Evolutionary conservation across 2,113 vertebrate species (phyloP), one percentile per base, ranked within the genome.

Genomic region (Hydrochoerus hydrochaeris): DNA sequence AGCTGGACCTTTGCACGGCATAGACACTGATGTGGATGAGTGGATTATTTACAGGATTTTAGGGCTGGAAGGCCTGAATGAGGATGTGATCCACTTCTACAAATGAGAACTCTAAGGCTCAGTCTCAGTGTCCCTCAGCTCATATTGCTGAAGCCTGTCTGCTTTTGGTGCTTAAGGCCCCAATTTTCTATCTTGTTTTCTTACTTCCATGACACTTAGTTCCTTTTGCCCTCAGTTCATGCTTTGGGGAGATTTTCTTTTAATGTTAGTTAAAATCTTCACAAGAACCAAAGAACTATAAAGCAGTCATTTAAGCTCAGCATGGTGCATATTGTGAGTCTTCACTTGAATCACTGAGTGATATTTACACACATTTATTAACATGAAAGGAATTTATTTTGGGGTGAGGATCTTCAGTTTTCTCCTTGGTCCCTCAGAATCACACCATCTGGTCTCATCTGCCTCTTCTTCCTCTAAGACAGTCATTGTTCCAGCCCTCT

Each of bases 271-370:
- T 84, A 77, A 88, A 95, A 82, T 58, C 30, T 73, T 16, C 7
- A 13, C 5, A 65, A 95, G 52, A 63, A 16, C n/a, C 57, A n/a
- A 89, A 95, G 32, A 88, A 67, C 41, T 60, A 78, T 63, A 35
- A 35, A 60, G 41, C 35, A 49, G 86, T 88, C 81, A 87, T 78
- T 95, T 84, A 78, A 95, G 77, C 69, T 75, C n/a, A 69, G 85
- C 57, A 28, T 62, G 85, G 41, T 75, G 87, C 58, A 32, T 62
- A 89, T 93, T 83, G 91, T 73, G 73, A 73, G n/a, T 95, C 75
- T n/a, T 77, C 87, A 84, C 44, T 89, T 82, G 69, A 91, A 46
- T 71, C 90, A 71, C 12, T 85, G 22, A 85, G n/a, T 91, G 73
- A 62, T 6, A 63, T 93, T 83, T 89, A 32, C 54, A 85, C 28